Conservation (phyloP, 2,113 vertebrate species). For the Centropus bengalensis region DNA sequence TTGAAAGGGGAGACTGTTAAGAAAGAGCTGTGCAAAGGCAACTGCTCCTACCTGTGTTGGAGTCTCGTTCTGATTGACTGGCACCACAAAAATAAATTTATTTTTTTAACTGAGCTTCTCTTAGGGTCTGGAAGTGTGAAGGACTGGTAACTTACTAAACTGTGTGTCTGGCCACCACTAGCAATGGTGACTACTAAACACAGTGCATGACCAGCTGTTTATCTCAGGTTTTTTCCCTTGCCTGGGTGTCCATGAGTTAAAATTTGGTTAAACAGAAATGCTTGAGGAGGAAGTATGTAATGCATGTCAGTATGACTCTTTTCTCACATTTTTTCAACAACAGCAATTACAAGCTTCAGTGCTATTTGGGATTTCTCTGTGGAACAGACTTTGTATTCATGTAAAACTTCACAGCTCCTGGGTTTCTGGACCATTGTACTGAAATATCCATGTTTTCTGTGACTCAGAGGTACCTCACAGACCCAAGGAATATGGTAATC, state of each 20-base stretch:
- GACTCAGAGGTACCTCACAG: neutral
- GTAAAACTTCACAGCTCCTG: neutral
- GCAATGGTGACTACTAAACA: neutral
- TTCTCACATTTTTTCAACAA: neutral
- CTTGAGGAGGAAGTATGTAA: neutral
- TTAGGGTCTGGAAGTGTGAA: neutral
- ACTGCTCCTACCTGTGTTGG: neutral
- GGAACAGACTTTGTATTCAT: neutral
- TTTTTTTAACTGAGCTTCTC: constrained; percentile 7
- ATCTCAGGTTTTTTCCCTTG: neutral
- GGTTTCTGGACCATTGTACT: neutral
- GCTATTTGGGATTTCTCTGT: neutral
- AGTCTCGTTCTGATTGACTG: neutral
- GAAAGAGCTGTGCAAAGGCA: neutral
- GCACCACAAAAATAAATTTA: neutral
- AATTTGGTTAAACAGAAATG: neutral
- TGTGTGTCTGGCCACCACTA: neutral
- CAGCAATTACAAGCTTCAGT: neutral
- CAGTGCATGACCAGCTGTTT: neutral
- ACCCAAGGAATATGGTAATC: neutral
- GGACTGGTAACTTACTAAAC: neutral
- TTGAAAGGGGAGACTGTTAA: neutral
- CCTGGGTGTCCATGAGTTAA: neutral
- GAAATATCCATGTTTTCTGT: neutral
- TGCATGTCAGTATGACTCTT: neutral